Percentiles rank a stretch among this genome's conserved stretches.
phyloP scores from a whole-genome alignment of 53 echinoderm and acorn worm genomes.

The Henricia sp. region DNA sequence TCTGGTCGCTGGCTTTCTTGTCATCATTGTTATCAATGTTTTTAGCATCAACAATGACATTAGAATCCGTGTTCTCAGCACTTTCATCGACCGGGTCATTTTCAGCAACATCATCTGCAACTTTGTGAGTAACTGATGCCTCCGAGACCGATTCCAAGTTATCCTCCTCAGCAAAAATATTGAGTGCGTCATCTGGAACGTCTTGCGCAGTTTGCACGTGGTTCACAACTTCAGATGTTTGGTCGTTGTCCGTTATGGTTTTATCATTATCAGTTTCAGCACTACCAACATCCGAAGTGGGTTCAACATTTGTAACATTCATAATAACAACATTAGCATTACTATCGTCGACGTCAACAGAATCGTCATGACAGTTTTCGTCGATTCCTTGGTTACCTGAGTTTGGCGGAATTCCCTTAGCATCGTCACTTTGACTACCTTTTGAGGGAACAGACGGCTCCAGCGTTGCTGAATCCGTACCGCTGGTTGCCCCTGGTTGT shows the following conservation, averaged over 20 bases:
- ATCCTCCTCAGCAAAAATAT: slow-evolving; percentile 10
- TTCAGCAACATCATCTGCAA: background rate
- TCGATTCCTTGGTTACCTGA: slow-evolving; percentile 42
- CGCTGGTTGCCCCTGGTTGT: background rate
- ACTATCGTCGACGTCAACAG: slow-evolving; percentile 30
- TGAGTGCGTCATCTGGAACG: background rate
- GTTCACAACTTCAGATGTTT: background rate
- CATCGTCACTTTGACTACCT: background rate
- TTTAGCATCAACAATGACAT: background rate
- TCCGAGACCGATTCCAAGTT: background rate
- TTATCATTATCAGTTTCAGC: background rate
- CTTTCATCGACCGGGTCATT: background rate
- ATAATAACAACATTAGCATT: slow-evolving; percentile 3
- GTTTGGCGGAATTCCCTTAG: slow-evolving; percentile 1
- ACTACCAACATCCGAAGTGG: background rate
- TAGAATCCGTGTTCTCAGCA: slow-evolving; percentile 25
- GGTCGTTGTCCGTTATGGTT: background rate
- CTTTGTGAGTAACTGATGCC: slow-evolving; percentile 1
- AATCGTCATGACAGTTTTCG: slow-evolving; percentile 47
- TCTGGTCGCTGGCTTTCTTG: background rate
- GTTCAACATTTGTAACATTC: slow-evolving; percentile 1
- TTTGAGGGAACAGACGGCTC: background rate
- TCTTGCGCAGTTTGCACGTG: background rate
- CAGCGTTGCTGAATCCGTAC: background rate
- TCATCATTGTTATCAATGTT: slow-evolving; percentile 13